phyloP scores from a whole-genome alignment of 2,888 invertebrate genomes.

The Archaeoteleia sp. region DNA sequence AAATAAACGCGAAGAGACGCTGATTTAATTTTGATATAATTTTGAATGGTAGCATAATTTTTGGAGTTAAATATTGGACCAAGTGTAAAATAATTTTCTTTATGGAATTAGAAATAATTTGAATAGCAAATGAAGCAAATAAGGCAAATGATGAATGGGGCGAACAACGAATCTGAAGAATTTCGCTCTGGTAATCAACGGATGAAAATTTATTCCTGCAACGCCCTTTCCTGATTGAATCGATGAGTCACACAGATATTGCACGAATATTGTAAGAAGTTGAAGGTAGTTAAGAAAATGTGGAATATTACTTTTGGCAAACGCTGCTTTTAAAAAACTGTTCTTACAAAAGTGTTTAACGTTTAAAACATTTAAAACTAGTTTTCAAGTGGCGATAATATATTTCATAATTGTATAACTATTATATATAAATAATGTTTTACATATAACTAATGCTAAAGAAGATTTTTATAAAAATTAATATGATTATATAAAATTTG shows the following conservation, averaged over 20 bases:
- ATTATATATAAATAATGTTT: too few relatives aligned
- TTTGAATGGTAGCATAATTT: constrained; percentile 30
- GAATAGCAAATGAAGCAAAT: constrained; percentile 46
- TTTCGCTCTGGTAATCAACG: constrained; percentile 25
- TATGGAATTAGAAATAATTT: constrained; percentile 43
- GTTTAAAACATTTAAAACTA: too few relatives aligned
- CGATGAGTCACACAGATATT: constrained; percentile 30
- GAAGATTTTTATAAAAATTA: too few relatives aligned
- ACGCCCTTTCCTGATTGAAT: constrained; percentile 37
- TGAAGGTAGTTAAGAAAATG: not conserved
- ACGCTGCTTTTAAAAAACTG: too few relatives aligned
- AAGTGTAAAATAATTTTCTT: constrained; percentile 24
- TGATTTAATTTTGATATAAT: too few relatives aligned
- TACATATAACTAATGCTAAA: too few relatives aligned
- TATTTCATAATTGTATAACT: too few relatives aligned
- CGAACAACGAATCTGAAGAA: constrained; percentile 15
- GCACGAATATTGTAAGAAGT: constrained; percentile 5
- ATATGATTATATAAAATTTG: too few relatives aligned
- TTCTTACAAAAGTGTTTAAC: too few relatives aligned
- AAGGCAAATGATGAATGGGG: constrained; percentile 38
- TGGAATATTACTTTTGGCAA: too few relatives aligned
- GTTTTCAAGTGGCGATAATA: too few relatives aligned
- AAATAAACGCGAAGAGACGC: too few relatives aligned
- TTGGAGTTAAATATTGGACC: constrained; percentile 26
- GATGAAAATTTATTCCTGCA: constrained; percentile 42